Conservation (phyloP, 2,113 vertebrate genomes). For the human region GRCh38 chr4:42256001-42256500, state of each 20-base stretch:
- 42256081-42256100: conserved; percentile 82
- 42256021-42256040: conserved; percentile 63
- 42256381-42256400: conserved; percentile 60
- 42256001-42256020: conserved; percentile 68
- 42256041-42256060: conserved; percentile 65
- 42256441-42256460: conserved; percentile 25
- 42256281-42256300: conserved; percentile 48
- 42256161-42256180: conserved; percentile 79
- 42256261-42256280: conserved; percentile 66
- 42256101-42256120: conserved; percentile 77
- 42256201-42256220: conserved; percentile 81
- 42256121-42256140: conserved; percentile 81
- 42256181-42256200: conserved; percentile 70
- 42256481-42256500: neutral
- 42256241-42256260: conserved; percentile 56
- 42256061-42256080: conserved; percentile 81
- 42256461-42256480: conserved; percentile 24
- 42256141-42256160: conserved; percentile 74
- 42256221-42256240: conserved; percentile 82
- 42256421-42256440: conserved; percentile 52
- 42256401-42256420: conserved; percentile 9
- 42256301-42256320: conserved; percentile 70
- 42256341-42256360: conserved; percentile 75
- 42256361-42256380: conserved; percentile 64
- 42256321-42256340: conserved; percentile 65